phyloP scores from a whole-genome alignment of 1,140 invertebrate genomes.

The Ericerus pela region DNA sequence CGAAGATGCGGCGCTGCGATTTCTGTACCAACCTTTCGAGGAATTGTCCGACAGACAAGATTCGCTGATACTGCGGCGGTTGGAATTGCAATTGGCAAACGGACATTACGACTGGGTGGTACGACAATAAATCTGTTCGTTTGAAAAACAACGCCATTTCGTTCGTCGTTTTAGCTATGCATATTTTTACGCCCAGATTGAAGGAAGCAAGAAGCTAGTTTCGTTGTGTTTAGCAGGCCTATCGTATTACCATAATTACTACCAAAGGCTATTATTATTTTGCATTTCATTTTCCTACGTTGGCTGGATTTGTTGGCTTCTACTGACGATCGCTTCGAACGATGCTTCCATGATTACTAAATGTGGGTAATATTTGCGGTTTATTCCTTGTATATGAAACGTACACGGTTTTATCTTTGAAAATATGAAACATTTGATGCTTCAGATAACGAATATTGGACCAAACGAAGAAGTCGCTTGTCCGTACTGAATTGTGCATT shows the following conservation, averaged over 20 bases:
- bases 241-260: slow-evolving; percentile 62
- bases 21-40: slow-evolving; percentile 33
- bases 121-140: slow-evolving; percentile 14
- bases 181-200: slow-evolving; percentile 39
- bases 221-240: slow-evolving; percentile 44
- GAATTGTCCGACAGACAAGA: slow-evolving; percentile 17
- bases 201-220: slow-evolving; percentile 39
- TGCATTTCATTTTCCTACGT: slow-evolving; percentile 44
- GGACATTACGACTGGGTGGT: background rate
- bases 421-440: no score
- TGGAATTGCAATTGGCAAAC: slow-evolving; percentile 27
- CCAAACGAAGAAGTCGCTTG: no score
- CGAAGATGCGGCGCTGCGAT: slow-evolving; percentile 31
- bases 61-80: slow-evolving; percentile 30
- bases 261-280: slow-evolving; percentile 44
- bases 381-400: no score
- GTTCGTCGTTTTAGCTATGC: slow-evolving; percentile 20
- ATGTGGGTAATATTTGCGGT: no score
- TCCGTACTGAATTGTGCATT: no score
- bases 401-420: no score
- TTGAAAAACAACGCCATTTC: no score
- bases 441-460: no score
- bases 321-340: slow-evolving; percentile 27
- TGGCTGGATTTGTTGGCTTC: slow-evolving; percentile 44
- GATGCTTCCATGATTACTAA: no score